Evolutionary conservation across 2,888 invertebrate genomes (phyloP).

Genomic region (Drosophila setosimentum): DNA sequence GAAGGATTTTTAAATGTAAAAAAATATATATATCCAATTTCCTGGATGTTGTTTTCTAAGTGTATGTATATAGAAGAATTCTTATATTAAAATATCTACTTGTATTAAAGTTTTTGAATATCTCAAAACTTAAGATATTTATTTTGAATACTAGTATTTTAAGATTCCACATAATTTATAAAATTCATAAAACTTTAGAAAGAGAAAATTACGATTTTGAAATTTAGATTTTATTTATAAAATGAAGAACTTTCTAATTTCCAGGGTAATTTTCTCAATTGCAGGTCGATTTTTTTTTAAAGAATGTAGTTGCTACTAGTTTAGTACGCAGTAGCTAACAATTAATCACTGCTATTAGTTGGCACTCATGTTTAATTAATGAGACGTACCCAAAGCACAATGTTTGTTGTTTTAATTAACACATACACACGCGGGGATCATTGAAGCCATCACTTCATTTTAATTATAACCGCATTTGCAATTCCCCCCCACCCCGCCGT

Average conservation of each 20-base stretch:
- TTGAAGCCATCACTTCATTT: constrained; percentile 5
- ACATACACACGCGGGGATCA: constrained; percentile 5
- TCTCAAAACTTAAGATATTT: not conserved
- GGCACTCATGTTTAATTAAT: constrained; percentile 42
- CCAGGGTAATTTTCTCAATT: not conserved
- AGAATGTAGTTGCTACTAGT: not conserved
- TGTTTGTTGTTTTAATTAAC: constrained; percentile 45
- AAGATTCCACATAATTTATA: not conserved
- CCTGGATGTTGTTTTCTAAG: no score
- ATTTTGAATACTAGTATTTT: not conserved
- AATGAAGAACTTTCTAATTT: not conserved
- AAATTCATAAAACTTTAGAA: not conserved
- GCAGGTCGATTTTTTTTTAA: not conserved
- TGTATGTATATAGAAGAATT: no score
- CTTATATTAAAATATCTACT: not conserved
- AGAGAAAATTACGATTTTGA: not conserved
- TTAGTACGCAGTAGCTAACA: not conserved
- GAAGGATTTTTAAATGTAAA: not conserved
- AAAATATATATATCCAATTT: no score
- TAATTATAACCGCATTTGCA: constrained; percentile 19
- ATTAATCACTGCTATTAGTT: constrained; percentile 33
- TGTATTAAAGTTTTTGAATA: not conserved
- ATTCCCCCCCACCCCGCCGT: no score
- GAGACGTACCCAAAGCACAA: constrained; percentile 18
- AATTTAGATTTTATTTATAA: not conserved